phyloP scores from a whole-genome alignment of 64 coral and sea anemone genomes.

The Pachyseris speciosa region DNA sequence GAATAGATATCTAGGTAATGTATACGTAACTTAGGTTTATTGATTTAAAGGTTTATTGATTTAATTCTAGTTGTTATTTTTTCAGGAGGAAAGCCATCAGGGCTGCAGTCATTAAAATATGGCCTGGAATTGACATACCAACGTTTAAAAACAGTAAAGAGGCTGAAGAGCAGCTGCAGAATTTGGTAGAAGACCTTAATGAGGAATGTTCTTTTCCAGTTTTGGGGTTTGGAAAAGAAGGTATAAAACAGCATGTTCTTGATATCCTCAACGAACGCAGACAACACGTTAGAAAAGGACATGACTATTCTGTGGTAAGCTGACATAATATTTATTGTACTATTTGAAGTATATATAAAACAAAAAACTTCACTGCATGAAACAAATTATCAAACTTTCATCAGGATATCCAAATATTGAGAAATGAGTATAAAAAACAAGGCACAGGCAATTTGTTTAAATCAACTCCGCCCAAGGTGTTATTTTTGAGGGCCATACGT shows the following conservation, averaged over 20 bases:
- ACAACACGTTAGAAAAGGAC: slow-evolving; percentile 27
- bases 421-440: neutral
- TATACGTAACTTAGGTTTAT: neutral
- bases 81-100: slow-evolving; percentile 21
- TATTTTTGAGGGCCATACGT: slow-evolving; percentile 1
- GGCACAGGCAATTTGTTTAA: neutral
- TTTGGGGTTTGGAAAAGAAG: slow-evolving; percentile 47
- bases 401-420: neutral
- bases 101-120: neutral
- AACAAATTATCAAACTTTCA: neutral
- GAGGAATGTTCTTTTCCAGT: slow-evolving; percentile 22
- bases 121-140: slow-evolving; percentile 66
- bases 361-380: neutral
- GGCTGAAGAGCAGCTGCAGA: slow-evolving; percentile 24
- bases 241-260: slow-evolving; percentile 63
- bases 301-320: slow-evolving; percentile 54
- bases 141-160: slow-evolving; percentile 35
- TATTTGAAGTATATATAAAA: neutral
- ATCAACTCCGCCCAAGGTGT: neutral
- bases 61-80: neutral
- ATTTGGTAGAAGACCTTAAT: slow-evolving; percentile 39
- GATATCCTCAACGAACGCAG: slow-evolving; percentile 59
- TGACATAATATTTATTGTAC: neutral
- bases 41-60: slow-evolving; percentile 14
- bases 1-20: slow-evolving; percentile 5